Evolutionary conservation across 1,140 invertebrate species (phyloP).

Genomic region (Coenobita brevimanus): DNA sequence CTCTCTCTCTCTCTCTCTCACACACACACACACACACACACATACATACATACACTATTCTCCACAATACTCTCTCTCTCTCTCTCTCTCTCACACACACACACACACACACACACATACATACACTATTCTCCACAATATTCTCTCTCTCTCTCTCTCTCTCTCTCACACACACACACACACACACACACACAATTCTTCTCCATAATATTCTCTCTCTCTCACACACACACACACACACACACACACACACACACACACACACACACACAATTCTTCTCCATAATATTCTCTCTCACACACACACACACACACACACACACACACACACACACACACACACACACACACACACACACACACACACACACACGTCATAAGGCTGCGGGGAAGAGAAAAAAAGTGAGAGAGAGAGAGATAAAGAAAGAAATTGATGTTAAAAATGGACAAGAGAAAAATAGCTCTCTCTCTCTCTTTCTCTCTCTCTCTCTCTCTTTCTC

Average conservation of each 20-base stretch:
- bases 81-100: neutral
- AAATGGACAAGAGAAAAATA: too few species aligned
- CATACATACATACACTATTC: neutral
- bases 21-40: neutral
- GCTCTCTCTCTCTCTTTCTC: neutral
- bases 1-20: neutral
- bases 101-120: too few species aligned
- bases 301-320: slow-evolving; percentile 11
- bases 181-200: neutral
- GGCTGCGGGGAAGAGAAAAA: neutral
- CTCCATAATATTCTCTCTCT: neutral
- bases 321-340: neutral
- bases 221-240: neutral
- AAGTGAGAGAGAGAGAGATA: too few species aligned
- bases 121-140: neutral
- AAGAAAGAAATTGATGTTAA: too few species aligned
- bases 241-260: neutral
- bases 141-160: neutral
- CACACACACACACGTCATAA: neutral
- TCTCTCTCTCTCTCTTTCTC: neutral
- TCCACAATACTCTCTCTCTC: neutral
- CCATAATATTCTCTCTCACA: neutral
- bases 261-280: too few species aligned
- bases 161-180: neutral
- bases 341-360: slow-evolving; percentile 5